Evolutionary conservation across 2,113 vertebrate species (phyloP).

Genomic region (Melanotaenia duboulayi): DNA sequence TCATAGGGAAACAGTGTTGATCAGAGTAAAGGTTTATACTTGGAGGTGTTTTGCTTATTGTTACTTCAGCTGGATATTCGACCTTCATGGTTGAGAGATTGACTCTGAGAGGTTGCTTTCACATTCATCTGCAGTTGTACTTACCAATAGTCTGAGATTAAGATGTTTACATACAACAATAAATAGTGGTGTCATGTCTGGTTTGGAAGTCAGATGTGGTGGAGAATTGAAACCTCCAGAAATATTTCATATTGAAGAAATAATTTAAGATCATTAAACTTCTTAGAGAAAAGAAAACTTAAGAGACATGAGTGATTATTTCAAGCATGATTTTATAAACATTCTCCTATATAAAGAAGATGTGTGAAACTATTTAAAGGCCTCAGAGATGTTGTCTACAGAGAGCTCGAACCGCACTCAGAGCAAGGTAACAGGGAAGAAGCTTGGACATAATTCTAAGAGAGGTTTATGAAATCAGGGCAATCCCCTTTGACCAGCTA

Average conservation of each 20-base stretch:
- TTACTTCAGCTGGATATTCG: not conserved
- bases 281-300: not conserved
- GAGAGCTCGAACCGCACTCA: conserved; percentile 8
- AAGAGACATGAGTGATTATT: not conserved
- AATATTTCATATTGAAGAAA: too few relatives aligned
- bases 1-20: not conserved
- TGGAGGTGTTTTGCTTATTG: not conserved
- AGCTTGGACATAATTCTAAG: conserved; percentile 65
- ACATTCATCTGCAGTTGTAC: conserved; percentile 4
- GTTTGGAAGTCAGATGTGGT: not conserved
- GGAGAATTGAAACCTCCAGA: too few relatives aligned
- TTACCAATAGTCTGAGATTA: conserved; percentile 13
- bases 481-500: conserved; percentile 75
- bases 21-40: not conserved
- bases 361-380: conserved; percentile 10
- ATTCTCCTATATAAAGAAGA: conserved; percentile 5
- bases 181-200: not conserved
- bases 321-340: not conserved
- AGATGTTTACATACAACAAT: not conserved
- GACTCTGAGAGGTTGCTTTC: not conserved
- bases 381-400: not conserved
- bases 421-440: conserved; percentile 47
- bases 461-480: conserved; percentile 77
- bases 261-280: too few relatives aligned
- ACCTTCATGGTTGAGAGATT: not conserved